Percentiles rank a stretch among this genome's conserved stretches.
Evolutionary conservation across 2,113 vertebrate genomes (phyloP).

Genomic region (Drymodes brunneopygia): DNA sequence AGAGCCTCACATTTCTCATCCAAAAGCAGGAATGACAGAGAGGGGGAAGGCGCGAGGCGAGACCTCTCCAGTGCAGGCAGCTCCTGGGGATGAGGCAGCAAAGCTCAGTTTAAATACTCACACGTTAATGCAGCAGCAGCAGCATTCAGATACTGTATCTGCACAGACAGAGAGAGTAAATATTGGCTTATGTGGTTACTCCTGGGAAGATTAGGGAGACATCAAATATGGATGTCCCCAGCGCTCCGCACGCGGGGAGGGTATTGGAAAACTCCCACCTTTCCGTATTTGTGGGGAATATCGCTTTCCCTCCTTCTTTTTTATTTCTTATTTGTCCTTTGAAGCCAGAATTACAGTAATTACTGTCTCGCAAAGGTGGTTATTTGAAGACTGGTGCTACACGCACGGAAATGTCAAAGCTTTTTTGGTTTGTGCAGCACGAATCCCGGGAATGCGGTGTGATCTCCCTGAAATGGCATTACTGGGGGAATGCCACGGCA

Average conservation of each 20-base stretch:
- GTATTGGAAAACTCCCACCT: neutral
- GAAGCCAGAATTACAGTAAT: neutral
- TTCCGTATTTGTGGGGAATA: neutral
- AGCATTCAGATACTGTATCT: neutral
- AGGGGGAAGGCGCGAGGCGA: neutral
- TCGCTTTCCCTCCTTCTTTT: accelerated
- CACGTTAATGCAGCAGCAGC: neutral
- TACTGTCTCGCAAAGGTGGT: neutral
- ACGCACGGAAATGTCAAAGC: neutral
- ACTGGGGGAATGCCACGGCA: neutral
- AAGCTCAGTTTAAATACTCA: neutral
- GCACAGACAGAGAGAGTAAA: neutral
- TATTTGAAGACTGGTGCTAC: neutral
- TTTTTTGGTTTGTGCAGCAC: neutral
- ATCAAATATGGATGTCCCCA: neutral
- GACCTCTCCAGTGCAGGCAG: neutral
- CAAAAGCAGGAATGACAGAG: neutral
- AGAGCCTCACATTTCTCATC: slow-evolving; percentile 14
- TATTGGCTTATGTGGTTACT: slow-evolving; percentile 13
- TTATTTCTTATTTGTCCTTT: neutral
- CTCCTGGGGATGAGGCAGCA: neutral
- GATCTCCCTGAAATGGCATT: slow-evolving; percentile 5
- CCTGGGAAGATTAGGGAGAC: slow-evolving; percentile 12
- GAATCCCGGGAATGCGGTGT: neutral
- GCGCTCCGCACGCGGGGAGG: accelerated